A percentile compares a stretch with the other conserved stretches of the same genome.
Evolutionary conservation across 2,888 invertebrate species (phyloP).

Genomic region (Selenia dentaria): DNA sequence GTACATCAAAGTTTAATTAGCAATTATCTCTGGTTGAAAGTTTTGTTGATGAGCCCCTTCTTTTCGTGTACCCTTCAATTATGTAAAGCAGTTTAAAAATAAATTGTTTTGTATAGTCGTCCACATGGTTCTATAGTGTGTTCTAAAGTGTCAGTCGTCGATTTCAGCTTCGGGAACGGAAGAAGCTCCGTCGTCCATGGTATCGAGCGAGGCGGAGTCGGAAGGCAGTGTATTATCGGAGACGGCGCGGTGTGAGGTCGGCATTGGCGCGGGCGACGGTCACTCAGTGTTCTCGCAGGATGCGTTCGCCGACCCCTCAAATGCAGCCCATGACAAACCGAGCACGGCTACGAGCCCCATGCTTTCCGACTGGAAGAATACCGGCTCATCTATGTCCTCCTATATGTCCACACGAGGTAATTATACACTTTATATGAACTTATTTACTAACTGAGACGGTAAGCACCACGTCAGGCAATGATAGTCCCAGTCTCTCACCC

Average conservation of each 20-base stretch:
- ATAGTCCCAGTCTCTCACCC: no score
- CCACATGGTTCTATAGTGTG: no score
- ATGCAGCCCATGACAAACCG: slow-evolving; percentile 48
- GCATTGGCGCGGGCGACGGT: slow-evolving; percentile 41
- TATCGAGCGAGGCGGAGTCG: slow-evolving; percentile 76
- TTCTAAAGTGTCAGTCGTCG: no score
- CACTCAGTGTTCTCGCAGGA: slow-evolving; percentile 39
- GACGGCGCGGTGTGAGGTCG: slow-evolving; percentile 50
- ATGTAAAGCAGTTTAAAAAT: no score
- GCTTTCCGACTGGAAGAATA: slow-evolving; percentile 55
- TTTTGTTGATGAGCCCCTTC: no score
- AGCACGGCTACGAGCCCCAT: slow-evolving; percentile 27
- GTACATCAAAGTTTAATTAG: no score
- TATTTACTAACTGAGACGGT: no score
- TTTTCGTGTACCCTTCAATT: no score
- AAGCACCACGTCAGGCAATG: no score
- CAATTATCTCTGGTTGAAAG: no score
- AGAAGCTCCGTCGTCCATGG: slow-evolving; percentile 77
- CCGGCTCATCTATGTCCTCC: slow-evolving; percentile 54
- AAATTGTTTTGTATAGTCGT: no score
- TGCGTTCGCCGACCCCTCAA: slow-evolving; percentile 37
- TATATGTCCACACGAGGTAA: slow-evolving; percentile 68
- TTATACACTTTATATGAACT: background rate
- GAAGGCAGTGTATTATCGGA: slow-evolving; percentile 71
- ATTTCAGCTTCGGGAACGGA: slow-evolving; percentile 57